Percentiles rank a stretch among this genome's conserved stretches.
Conservation (phyloP, 2,797 vertebrate species). For the Cheirogaleus major region DNA sequence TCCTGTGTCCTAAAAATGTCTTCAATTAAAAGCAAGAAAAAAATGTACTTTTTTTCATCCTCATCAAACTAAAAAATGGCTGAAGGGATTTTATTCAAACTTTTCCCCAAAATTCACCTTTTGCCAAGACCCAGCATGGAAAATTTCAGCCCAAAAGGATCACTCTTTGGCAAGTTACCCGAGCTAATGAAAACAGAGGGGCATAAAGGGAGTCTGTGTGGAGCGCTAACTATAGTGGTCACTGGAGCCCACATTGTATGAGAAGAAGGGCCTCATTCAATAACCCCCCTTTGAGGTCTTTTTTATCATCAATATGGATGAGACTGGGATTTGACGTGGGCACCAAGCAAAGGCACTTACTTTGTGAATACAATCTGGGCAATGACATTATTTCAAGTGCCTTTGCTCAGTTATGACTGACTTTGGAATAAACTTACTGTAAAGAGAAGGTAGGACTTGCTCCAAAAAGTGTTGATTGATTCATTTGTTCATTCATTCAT, state of each 20-base stretch:
- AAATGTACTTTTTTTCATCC: slow-evolving; percentile 79
- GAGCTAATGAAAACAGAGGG: slow-evolving; percentile 83
- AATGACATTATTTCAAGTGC: slow-evolving; percentile 58
- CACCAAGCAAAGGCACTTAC: slow-evolving; percentile 66
- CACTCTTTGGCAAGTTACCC: slow-evolving; percentile 84
- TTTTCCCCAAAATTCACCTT: slow-evolving; percentile 83
- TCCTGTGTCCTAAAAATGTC: slow-evolving; percentile 80
- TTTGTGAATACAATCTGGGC: slow-evolving; percentile 53
- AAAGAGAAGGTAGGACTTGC: background rate
- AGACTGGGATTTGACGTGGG: slow-evolving; percentile 72
- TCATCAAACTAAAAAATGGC: slow-evolving; percentile 82
- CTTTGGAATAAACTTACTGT: background rate
- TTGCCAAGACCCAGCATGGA: slow-evolving; percentile 85
- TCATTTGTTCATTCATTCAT: background rate
- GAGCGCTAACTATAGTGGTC: slow-evolving; percentile 67
- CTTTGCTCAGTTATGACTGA: background rate
- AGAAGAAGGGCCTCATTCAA: slow-evolving; percentile 80
- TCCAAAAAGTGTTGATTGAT: background rate
- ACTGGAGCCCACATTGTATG: slow-evolving; percentile 74
- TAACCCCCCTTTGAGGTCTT: slow-evolving; percentile 69
- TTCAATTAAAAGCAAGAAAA: slow-evolving; percentile 77
- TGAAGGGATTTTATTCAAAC: slow-evolving; percentile 84
- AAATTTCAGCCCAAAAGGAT: slow-evolving; percentile 88
- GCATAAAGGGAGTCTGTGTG: slow-evolving; percentile 80
- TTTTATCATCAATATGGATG: slow-evolving; percentile 82